These are phyloP conservation scores for Drosophila persimilis DNA, from an alignment of 1,140 invertebrate genomes.

Conservation along the genomic window DNA sequence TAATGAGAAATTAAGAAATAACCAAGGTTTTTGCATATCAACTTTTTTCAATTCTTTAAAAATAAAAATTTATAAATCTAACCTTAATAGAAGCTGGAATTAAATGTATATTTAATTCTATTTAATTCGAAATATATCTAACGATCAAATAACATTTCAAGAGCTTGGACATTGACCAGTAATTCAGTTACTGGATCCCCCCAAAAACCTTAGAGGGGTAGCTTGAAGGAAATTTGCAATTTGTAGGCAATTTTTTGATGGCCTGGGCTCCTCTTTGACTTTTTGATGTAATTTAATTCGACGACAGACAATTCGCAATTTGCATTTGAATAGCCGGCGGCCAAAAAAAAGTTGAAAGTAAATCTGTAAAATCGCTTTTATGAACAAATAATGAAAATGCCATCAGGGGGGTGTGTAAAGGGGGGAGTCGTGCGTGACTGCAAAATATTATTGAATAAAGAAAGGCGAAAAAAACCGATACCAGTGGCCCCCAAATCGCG, in stretches of 20 bases:
- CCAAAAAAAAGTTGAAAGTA: constrained; percentile 48
- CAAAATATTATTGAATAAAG: constrained; percentile 36
- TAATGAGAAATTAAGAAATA: too few relatives aligned
- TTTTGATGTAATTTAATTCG: constrained; percentile 60
- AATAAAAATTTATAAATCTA: too few relatives aligned
- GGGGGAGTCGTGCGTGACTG: constrained; percentile 26
- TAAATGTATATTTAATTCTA: too few relatives aligned
- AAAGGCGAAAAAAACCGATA: not conserved
- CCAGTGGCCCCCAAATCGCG: too few relatives aligned
- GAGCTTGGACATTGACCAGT: too few relatives aligned
- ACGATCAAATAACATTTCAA: too few relatives aligned
- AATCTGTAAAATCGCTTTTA: constrained; percentile 66
- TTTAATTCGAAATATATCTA: too few relatives aligned
- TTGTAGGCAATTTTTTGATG: constrained; percentile 36
- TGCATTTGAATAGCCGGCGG: constrained; percentile 32
- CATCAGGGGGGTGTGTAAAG: constrained; percentile 29
- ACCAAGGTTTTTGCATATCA: too few relatives aligned
- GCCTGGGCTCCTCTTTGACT: constrained; percentile 32
- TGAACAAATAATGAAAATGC: constrained; percentile 68
- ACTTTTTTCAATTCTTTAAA: too few relatives aligned
- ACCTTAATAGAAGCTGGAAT: too few relatives aligned
- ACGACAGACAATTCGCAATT: constrained; percentile 42
- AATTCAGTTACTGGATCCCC: too few relatives aligned
- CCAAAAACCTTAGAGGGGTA: too few relatives aligned
- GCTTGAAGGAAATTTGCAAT: not conserved